Base-by-base conservation (phyloP, 1,140 invertebrate species). In the Euura lappo region DNA sequence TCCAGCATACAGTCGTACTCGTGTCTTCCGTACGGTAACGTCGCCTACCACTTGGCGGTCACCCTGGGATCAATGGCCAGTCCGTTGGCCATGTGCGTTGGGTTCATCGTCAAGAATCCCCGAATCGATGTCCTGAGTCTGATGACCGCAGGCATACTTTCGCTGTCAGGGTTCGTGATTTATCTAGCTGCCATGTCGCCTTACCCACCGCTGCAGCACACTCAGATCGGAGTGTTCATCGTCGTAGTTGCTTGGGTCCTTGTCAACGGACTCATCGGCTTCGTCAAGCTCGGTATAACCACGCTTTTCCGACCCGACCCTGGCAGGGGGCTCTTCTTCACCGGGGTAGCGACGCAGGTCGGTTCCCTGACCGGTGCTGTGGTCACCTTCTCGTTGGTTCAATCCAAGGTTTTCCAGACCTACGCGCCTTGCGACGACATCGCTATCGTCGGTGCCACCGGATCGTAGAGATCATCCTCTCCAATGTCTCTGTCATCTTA, bases 1-100 rank as follows among this genome's bases (percentile, higher is more conserved):
- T 93, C 94, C 3, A 93, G 94, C 70, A 92, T 97, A 68, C 95
- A 97, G 83, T 93, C 95, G 0, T 98, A 93, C 83, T 95, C 96
- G 1, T 95, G 94, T 85, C 87, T 96, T 70, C 96, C 96, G 1
- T 98, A 98, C 82, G 96, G 96, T 2, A 92, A 92, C 76, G 81
- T 89, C 7, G 91, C 93, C 0, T 98, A 97, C 87, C 96, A 97
- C 84, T 89, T 97, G 78, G 90, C 94, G 6, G 93, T 94, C 10
- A 94, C 93, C 2, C 85, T 98, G 45, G 91, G 93, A n/a, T 92
- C 92, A 10, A 94, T 97, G 86, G 94, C 95, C 45, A 95, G 95
- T 85, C 96, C 96, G 3, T 79, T 93, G 13, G 94, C 94, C 42
- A 97, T 96, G 86, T 93, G 95, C 77, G 78, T 94, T 44, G 93